Evolutionary conservation across 2,113 vertebrate species (phyloP).

Genomic region (Epinephelus cyanopodus): DNA sequence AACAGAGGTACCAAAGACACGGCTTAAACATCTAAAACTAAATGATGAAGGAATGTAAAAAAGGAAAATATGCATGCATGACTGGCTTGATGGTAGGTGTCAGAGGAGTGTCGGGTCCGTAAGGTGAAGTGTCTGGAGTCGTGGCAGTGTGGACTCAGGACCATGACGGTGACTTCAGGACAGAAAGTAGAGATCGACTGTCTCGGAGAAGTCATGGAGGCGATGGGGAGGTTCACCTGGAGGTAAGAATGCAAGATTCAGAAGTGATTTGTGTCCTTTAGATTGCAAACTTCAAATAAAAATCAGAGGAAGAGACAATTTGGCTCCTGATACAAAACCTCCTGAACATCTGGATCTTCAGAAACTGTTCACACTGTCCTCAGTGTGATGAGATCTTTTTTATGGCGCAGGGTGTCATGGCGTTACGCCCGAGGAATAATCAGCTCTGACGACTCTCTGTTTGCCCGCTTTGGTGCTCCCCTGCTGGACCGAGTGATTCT

Average conservation of each 20-base stretch:
- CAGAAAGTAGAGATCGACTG: conserved; percentile 84
- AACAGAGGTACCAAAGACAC: conserved; percentile 14
- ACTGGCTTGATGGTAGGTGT: conserved; percentile 16
- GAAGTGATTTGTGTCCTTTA: not conserved
- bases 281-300: not conserved
- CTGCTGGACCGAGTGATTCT: conserved; percentile 73
- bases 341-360: no score
- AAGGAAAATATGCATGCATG: not conserved
- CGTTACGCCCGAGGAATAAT: conserved; percentile 86
- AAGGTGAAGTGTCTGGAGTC: conserved; percentile 79
- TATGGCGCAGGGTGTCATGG: conserved; percentile 83
- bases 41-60: not conserved
- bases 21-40: not conserved
- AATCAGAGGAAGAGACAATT: no score
- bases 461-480: conserved; percentile 72
- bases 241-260: conserved; percentile 53
- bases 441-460: conserved; percentile 85
- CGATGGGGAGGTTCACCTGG: conserved; percentile 74
- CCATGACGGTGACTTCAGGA: conserved; percentile 77
- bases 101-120: conserved; percentile 49
- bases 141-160: conserved; percentile 88
- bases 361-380: no score
- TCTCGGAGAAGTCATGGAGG: conserved; percentile 70
- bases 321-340: no score
- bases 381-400: not conserved